Evolutionary conservation across 2,888 invertebrate species (phyloP), one percentile per base, ranked within the genome.

Genomic region (Syrphus vitripennis): DNA sequence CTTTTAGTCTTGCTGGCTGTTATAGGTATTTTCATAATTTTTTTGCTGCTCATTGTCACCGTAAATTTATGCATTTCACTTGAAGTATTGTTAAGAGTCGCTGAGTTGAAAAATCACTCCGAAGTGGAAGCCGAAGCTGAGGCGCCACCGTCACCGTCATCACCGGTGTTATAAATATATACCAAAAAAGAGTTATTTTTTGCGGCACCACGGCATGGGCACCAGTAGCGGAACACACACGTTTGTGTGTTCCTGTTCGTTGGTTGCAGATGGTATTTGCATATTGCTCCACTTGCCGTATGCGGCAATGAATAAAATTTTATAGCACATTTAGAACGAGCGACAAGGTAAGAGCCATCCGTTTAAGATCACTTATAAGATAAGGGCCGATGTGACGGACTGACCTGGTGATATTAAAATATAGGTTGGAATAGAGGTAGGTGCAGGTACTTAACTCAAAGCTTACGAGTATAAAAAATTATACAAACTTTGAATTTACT

Each of bases 41-140:
- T 59, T 59, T 76, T 50, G 48, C 14, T 53, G 21, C 69, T 59
- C 72, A 63, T 74, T 86, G 82, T 82, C 86, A 82, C 77, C 72
- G 69, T 50, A 70, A 86, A 86, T 86, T 82, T 86, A 86, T 86
- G 86, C 86, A 86, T 82, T 86, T 86, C 79, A 77, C 86, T 74
- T 86, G 77, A 82, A 74, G 86, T 70, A 86, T 86, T 74, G 86
- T 82, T 50, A 63, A 82, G 63, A 74, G 63, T 57, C 50, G 82
- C 77, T 82, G 84, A 86, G 77, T 77, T 77, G 84, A 67, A 45
- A 86, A 86, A 82, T 74, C 70, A 55, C 70, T 86, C n/a, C 55
- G 71, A 81, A 82, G 70, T 48, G 9, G 42, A 34, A 59, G 59
- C 55, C 21, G 34, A 19, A 57, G 70, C 37, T 16, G 37, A 69